A percentile compares a stretch with the other conserved stretches of the same genome.
Conservation (phyloP, 1,140 invertebrate genomes). For the Pseudomyrmex cubaensis region DNA sequence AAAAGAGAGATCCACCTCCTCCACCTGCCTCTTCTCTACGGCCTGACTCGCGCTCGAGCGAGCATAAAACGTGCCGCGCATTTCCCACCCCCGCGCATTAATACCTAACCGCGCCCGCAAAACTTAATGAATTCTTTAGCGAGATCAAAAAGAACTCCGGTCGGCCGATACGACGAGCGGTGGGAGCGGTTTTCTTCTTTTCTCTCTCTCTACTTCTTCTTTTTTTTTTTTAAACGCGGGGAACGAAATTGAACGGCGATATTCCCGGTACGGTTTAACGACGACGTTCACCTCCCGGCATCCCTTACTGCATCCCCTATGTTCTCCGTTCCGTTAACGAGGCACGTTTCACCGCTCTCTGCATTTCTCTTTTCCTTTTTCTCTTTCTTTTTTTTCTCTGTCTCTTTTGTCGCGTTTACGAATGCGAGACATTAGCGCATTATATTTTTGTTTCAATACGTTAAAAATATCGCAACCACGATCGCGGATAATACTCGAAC, state of each 20-base stretch:
- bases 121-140: slow-evolving; percentile 81
- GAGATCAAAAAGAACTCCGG: slow-evolving; percentile 78
- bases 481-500: slow-evolving; percentile 5
- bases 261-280: slow-evolving; percentile 75
- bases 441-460: slow-evolving; percentile 56
- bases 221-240: slow-evolving; percentile 64
- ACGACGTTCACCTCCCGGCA: slow-evolving; percentile 61
- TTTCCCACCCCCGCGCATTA: slow-evolving; percentile 78
- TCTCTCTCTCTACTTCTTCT: background rate
- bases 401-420: slow-evolving; percentile 5
- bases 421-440: slow-evolving; percentile 55
- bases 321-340: slow-evolving; percentile 74
- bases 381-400: background rate
- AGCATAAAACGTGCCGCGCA: slow-evolving; percentile 71
- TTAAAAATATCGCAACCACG: slow-evolving; percentile 48
- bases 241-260: slow-evolving; percentile 75
- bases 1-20: slow-evolving; percentile 68
- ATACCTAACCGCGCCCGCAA: slow-evolving; percentile 78
- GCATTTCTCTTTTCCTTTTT: background rate
- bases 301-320: slow-evolving; percentile 63
- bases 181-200: slow-evolving; percentile 5
- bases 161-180: slow-evolving; percentile 66
- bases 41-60: slow-evolving; percentile 61
- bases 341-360: slow-evolving; percentile 67
- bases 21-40: slow-evolving; percentile 64